These are phyloP conservation scores for Peucedramus taeniatus DNA, from an alignment of 2,113 vertebrate species.

Conservation along the genomic window DNA sequence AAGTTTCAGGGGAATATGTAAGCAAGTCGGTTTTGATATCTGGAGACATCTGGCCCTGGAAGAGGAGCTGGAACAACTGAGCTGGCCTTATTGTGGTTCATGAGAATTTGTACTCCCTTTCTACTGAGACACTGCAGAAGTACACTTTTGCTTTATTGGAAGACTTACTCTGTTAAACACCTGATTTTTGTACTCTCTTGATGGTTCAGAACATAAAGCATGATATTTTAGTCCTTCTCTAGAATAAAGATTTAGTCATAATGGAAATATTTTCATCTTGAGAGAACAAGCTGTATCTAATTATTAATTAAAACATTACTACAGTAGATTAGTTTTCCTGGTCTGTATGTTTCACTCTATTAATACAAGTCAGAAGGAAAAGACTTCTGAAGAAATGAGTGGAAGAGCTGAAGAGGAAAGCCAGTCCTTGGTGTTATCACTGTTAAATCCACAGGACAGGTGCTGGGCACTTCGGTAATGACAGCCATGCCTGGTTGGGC, in stretches of 20 bases:
- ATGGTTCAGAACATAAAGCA: background rate
- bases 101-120: background rate
- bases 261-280: background rate
- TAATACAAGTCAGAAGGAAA: background rate
- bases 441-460: background rate
- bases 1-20: background rate
- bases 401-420: background rate
- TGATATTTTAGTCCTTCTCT: background rate
- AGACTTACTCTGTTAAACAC: background rate
- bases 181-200: background rate
- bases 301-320: conserved; percentile 35
- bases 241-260: background rate
- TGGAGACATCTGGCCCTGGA: background rate
- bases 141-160: background rate
- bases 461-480: background rate
- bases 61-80: background rate
- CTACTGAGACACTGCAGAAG: background rate
- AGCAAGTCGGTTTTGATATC: background rate
- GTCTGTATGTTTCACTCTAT: background rate
- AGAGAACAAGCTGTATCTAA: conserved; percentile 6
- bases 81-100: background rate
- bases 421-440: background rate
- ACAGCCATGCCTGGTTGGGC: background rate
- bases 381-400: background rate
- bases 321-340: background rate